Base-by-base conservation (phyloP, 2,797 vertebrate genomes). In the Hyperoplus immaculatus region DNA sequence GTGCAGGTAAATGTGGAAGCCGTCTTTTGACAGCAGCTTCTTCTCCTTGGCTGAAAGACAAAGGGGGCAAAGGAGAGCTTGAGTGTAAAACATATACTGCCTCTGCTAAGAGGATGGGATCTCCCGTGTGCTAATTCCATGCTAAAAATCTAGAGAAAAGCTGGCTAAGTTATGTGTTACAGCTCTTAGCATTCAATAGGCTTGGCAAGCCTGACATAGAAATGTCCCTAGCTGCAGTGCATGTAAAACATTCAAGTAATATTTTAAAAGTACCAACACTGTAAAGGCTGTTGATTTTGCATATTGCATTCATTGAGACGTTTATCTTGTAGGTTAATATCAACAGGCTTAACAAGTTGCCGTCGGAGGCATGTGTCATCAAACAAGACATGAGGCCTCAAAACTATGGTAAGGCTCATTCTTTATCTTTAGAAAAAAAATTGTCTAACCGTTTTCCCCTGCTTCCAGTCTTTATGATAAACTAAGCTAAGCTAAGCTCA, bases 1-100 rank as follows among this genome's bases (percentile, higher is more conserved):
- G 13, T 97, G 93, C 88, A 99, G 83, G 92, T 96, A 99, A 94
- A 98, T 97, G 90, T 98, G 95, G 88, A 99, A 99, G 56, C 98
- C 98, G 1, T 99, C 98, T 90, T 97, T 97, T 83, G 96, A 97
- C 95, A 99, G 96, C 78, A 94, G 87, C 2, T 95, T 93, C 80
- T 96, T 95, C 6, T 85, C 92, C 87, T 96, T 99, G 89, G 95
- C 98, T 99, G 93, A 42, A 68, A 75, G 11, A 29, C 49, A 58
- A 56, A 46, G 54, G 21, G 55, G 1, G 42, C 4, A 54, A 36
- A 29, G 58, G 9, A 72, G 18, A 38, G 6, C 51, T 21, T 43
- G 10, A 53, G 39, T 29, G 9, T 56, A 8, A 42, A 14, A 43
- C 6, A 38, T 14, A 9, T 10, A 8, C n/a, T 5, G 16, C n/a